A percentile compares a stretch with the other conserved stretches of the same genome.
Conservation (phyloP, 2,113 vertebrate genomes). For the Neogobius melanostomus region DNA sequence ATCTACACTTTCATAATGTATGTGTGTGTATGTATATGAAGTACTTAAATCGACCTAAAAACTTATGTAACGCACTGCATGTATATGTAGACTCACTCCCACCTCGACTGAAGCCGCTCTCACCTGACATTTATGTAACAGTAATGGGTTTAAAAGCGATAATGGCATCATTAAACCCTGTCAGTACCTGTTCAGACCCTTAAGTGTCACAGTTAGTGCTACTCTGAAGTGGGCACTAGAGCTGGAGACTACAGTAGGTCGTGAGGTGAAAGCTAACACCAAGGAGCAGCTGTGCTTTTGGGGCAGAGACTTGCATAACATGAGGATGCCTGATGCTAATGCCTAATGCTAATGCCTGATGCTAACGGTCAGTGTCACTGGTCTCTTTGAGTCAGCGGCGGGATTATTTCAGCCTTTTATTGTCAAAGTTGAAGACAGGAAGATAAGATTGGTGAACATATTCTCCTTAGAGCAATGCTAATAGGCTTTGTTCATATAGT, state of each 20-base stretch:
- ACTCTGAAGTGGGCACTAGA: not conserved
- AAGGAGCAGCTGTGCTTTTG: slow-evolving; percentile 26
- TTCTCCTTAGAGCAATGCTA: not conserved
- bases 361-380: slow-evolving; percentile 42
- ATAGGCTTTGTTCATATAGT: too few species aligned
- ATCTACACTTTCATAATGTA: too few species aligned
- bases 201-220: slow-evolving; percentile 11
- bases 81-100: slow-evolving; percentile 16
- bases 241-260: slow-evolving; percentile 1
- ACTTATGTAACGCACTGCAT: not conserved
- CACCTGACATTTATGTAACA: slow-evolving; percentile 50
- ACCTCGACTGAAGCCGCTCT: slow-evolving; percentile 16
- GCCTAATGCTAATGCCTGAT: slow-evolving; percentile 16
- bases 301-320: slow-evolving; percentile 26
- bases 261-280: not conserved
- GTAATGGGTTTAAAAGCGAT: slow-evolving; percentile 49
- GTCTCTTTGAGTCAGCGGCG: slow-evolving; percentile 34
- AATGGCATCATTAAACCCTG: slow-evolving; percentile 46
- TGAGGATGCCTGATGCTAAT: slow-evolving; percentile 32
- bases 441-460: not conserved
- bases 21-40: too few species aligned
- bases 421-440: slow-evolving; percentile 2
- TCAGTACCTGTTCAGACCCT: slow-evolving; percentile 31
- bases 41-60: too few species aligned
- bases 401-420: slow-evolving; percentile 32